These are phyloP conservation scores for Stenoptilia bipunctidactyla DNA, from an alignment of 2,888 invertebrate genomes.

Conservation along the genomic window DNA sequence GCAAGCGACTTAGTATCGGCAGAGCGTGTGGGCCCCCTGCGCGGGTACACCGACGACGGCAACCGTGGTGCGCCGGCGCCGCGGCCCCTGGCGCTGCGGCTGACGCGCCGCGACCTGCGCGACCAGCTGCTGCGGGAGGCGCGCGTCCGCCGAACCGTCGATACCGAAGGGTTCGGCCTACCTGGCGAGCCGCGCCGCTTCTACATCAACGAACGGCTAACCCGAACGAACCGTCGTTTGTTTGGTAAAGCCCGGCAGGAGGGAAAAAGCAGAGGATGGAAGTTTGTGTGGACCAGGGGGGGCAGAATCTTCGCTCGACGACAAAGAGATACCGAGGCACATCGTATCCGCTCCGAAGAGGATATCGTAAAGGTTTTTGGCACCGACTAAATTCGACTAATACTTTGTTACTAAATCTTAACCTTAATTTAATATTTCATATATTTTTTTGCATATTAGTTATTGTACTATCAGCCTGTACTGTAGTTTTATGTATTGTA, in stretches of 20 bases:
- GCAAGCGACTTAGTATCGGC: too few species aligned
- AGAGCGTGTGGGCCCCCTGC: too few species aligned
- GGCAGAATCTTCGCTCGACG: conserved; percentile 1
- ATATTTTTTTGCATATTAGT: too few species aligned
- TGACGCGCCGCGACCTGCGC: conserved; percentile 1
- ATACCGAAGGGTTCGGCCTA: conserved; percentile 1
- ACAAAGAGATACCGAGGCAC: not conserved
- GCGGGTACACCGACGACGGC: too few species aligned
- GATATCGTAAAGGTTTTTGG: not conserved
- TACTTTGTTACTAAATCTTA: too few species aligned
- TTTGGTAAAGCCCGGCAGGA: not conserved
- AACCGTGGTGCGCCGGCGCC: not conserved
- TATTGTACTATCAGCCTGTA: too few species aligned
- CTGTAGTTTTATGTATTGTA: too few species aligned
- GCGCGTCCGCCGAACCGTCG: too few species aligned
- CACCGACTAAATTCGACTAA: too few species aligned
- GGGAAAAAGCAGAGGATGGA: not conserved
- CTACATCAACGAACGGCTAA: conserved; percentile 4
- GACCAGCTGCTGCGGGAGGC: not conserved
- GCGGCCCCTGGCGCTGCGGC: not conserved
- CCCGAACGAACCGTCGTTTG: not conserved
- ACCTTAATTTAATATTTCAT: too few species aligned
- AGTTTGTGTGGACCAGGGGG: conserved; percentile 1
- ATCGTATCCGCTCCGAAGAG: not conserved
- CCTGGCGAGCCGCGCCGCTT: conserved; percentile 2